Conservation (phyloP, 2,797 vertebrate species). For the Xenops minutus region DNA sequence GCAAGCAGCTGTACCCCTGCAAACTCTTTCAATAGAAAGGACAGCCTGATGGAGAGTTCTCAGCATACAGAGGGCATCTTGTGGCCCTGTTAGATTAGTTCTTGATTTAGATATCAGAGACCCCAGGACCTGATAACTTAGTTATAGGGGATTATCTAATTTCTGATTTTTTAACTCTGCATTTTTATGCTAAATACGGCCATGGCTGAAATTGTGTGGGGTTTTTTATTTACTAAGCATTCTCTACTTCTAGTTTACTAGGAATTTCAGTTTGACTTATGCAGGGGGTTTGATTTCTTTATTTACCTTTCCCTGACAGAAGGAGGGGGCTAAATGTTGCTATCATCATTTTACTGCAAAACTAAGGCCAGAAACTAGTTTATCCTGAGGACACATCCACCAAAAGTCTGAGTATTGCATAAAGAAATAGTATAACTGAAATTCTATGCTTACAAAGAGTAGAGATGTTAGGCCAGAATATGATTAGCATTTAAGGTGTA, state of each 20-base stretch:
- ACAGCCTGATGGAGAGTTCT: neutral
- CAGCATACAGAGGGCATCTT: fast-evolving
- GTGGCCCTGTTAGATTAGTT: neutral
- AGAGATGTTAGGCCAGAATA: neutral
- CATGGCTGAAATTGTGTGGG: neutral
- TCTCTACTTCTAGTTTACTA: neutral
- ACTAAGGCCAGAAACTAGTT: neutral
- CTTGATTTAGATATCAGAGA: neutral
- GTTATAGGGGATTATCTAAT: neutral
- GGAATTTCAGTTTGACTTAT: neutral
- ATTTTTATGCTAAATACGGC: neutral
- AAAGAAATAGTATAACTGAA: neutral
- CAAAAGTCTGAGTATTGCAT: neutral
- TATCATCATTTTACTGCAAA: neutral
- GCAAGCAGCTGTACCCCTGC: neutral
- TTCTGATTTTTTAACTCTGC: neutral
- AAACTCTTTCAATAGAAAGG: neutral
- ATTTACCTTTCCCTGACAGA: neutral
- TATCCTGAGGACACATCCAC: neutral
- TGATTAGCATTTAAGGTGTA: neutral
- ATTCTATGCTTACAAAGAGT: neutral
- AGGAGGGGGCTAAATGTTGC: neutral
- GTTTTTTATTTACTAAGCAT: neutral
- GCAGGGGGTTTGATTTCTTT: neutral
- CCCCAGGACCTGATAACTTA: neutral